A percentile compares a stretch with the other conserved stretches of the same genome.
These are phyloP conservation scores for Potamarius usumacintae DNA, from an alignment of 2,113 vertebrate species.

Conservation along the genomic window DNA sequence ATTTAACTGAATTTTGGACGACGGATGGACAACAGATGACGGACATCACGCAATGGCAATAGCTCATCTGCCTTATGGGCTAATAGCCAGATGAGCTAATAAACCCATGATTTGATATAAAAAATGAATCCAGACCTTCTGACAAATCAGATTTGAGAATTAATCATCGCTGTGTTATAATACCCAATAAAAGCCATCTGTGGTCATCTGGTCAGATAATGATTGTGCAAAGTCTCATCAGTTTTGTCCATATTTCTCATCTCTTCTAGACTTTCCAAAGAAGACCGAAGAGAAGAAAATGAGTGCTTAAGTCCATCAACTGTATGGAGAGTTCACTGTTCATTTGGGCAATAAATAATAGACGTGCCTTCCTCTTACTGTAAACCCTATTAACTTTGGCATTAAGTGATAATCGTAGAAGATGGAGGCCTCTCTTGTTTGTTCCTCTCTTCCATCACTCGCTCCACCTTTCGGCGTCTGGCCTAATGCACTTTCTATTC, in stretches of 20 bases:
- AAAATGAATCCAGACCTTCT: neutral
- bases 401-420: slow-evolving; percentile 38
- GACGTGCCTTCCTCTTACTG: slow-evolving; percentile 42
- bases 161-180: neutral
- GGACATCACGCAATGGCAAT: no score
- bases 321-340: slow-evolving; percentile 27
- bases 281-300: neutral
- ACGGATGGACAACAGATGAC: no score
- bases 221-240: neutral
- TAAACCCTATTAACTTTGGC: slow-evolving; percentile 51
- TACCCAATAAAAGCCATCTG: neutral
- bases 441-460: slow-evolving; percentile 28
- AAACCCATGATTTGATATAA: neutral
- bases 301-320: neutral
- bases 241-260: neutral
- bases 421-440: slow-evolving; percentile 21
- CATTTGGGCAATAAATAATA: slow-evolving; percentile 40
- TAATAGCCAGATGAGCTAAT: no score
- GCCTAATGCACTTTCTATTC: slow-evolving; percentile 69
- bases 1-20: no score
- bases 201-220: neutral
- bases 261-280: neutral
- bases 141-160: neutral
- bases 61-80: no score
- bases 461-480: slow-evolving; percentile 4